Conservation (phyloP, 2,797 vertebrate species). For the Sebastes reedi region DNA sequence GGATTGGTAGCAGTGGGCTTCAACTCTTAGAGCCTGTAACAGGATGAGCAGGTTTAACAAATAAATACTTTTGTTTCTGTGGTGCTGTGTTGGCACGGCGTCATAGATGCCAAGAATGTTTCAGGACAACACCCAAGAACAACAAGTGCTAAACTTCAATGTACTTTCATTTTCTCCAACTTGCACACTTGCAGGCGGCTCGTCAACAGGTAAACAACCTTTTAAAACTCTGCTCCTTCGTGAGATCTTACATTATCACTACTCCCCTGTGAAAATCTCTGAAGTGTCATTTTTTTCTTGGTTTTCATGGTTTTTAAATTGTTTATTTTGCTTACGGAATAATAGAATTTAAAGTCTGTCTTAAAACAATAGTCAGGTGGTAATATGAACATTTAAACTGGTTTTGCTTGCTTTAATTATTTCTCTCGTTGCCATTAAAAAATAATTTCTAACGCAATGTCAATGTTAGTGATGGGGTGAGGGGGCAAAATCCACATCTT, state of each 20-base stretch:
- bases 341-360: not conserved
- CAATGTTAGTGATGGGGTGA: no score
- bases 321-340: not conserved
- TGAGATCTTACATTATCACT: not conserved
- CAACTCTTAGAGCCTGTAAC: not conserved
- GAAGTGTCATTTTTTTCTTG: not conserved
- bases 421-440: no score
- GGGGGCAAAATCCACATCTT: no score
- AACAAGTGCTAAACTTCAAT: not conserved
- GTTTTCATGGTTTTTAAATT: no score
- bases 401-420: no score
- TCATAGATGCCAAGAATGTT: not conserved
- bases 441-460: no score
- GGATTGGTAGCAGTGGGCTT: not conserved
- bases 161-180: not conserved
- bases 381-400: not conserved
- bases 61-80: not conserved
- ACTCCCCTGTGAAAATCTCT: not conserved
- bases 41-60: not conserved
- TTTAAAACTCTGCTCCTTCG: not conserved
- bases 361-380: not conserved
- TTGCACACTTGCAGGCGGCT: not conserved
- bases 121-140: not conserved
- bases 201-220: not conserved
- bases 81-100: not conserved